Evolutionary conservation across 92 coral and sea anemone species (phyloP).

Genomic region (Palythoa grandis): DNA sequence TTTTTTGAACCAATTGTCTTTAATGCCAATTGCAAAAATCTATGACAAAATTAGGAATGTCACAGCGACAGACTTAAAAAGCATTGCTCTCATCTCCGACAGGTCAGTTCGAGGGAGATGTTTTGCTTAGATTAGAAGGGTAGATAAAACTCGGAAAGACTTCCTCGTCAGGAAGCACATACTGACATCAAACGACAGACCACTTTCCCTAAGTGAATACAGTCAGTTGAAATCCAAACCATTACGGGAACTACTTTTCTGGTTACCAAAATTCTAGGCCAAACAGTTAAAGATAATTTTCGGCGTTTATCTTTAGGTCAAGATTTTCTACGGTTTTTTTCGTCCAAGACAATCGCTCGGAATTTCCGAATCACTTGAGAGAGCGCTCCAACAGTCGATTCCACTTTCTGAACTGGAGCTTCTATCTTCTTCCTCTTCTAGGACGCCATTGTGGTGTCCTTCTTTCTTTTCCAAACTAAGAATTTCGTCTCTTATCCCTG

Average conservation of each 20-base stretch:
- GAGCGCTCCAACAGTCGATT: constrained; percentile 36
- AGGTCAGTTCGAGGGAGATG: constrained; percentile 7
- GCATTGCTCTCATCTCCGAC: constrained; percentile 4
- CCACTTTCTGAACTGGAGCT: constrained; percentile 40
- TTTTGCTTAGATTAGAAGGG: constrained; percentile 23
- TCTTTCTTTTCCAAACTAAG: not conserved
- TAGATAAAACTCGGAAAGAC: not conserved
- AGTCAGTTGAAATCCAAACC: not conserved
- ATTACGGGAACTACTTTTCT: not conserved
- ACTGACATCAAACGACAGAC: not conserved
- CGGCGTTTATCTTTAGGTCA: not conserved
- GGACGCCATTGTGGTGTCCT: not conserved
- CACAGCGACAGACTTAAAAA: constrained; percentile 1
- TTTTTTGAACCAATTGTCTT: too few relatives aligned
- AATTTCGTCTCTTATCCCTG: not conserved
- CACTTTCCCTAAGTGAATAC: not conserved
- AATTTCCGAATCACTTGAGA: constrained; percentile 44
- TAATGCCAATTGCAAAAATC: too few relatives aligned
- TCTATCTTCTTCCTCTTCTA: constrained; percentile 27
- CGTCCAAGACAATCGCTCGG: constrained; percentile 17
- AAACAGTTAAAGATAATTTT: not conserved
- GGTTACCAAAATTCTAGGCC: not conserved
- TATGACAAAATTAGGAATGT: too few relatives aligned
- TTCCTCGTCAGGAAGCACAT: constrained; percentile 11
- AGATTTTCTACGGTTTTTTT: not conserved